Base-by-base conservation (phyloP, 2,113 vertebrate genomes). In the Phrynosoma blainvillii region DNA sequence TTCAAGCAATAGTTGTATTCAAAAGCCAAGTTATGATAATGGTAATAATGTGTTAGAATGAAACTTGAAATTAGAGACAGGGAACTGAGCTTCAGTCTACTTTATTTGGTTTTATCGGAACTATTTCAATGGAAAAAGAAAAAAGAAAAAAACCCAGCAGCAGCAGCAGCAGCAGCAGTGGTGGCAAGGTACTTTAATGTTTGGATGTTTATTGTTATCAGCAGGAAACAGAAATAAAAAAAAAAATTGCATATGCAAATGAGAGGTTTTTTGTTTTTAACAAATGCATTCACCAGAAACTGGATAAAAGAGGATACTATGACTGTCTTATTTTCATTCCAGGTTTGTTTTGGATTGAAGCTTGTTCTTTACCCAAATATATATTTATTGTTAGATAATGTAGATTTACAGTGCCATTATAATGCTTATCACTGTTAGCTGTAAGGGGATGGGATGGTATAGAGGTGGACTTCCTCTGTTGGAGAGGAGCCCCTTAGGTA, bases 41-140 rank as follows among this genome's bases (percentile, higher is more conserved):
- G 25, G 0, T 11, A 21, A 0, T 80, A 85, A 84, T 81, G 66
- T 52, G n/a, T 82, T 36, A 23, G 47, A 71, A 32, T 79, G 77
- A 88, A 77, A 14, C 65, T 82, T 32, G 1, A 89, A 2, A 66
- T 66, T 0, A 0, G 4, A 65, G 25, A 30, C 2, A 18, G 52
- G 18, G 20, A 56, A 80, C 54, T 54, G 32, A 82, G 84, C 87
- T 82, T 73, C 21, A 65, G 18, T 79, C 66, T 89, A 84, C 85
- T 76, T 79, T 40, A 42, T 91, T 86, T 65, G 79, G 52, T 78
- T 10, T 65, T 89, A 56, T 77, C n/a, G 82, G 78, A 16, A 21
- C 6, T n/a, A 79, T 79, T 54, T 74, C 47, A n/a, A 42, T 66
- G 75, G 21, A 84, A 36, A 85, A 88, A 36, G 79, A 89, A 36